Percentiles rank a stretch among this genome's conserved stretches.
phyloP scores from a whole-genome alignment of 2,888 invertebrate genomes.

The Drosophila fulvimacula region DNA sequence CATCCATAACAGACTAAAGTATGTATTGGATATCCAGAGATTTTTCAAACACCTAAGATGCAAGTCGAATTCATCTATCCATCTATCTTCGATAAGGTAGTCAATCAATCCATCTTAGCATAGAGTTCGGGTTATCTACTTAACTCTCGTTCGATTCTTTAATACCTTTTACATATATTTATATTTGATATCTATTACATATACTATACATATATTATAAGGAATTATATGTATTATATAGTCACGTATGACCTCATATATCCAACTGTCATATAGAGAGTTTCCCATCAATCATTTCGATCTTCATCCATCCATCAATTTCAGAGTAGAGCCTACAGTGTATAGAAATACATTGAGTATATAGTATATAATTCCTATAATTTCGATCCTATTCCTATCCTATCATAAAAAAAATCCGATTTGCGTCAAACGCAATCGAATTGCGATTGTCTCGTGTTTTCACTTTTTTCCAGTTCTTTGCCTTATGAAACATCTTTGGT shows the following conservation, averaged over 20 bases:
- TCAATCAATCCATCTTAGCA: not conserved
- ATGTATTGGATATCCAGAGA: not conserved
- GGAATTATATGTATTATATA: too few species aligned
- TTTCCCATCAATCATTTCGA: not conserved
- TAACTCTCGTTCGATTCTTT: too few species aligned
- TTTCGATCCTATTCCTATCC: too few species aligned
- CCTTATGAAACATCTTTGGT: slow-evolving; percentile 19
- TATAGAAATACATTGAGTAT: too few species aligned
- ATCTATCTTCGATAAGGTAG: not conserved
- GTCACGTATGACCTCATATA: too few species aligned
- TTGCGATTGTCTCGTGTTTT: slow-evolving; percentile 4
- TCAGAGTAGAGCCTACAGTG: too few species aligned
- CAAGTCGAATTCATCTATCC: not conserved
- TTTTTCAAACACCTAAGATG: not conserved
- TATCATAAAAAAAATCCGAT: slow-evolving; percentile 3
- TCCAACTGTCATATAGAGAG: not conserved
- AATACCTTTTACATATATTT: too few species aligned
- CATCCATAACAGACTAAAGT: not conserved
- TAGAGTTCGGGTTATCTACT: not conserved
- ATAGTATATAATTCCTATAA: too few species aligned
- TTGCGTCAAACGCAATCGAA: slow-evolving; percentile 28
- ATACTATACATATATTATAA: too few species aligned
- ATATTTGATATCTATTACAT: too few species aligned
- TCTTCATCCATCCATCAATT: not conserved
- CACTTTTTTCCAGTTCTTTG: slow-evolving; percentile 9